Percentiles rank a stretch among this genome's conserved stretches.
Conservation (phyloP, 2,888 invertebrate species). For the Euplexia lucipara region DNA sequence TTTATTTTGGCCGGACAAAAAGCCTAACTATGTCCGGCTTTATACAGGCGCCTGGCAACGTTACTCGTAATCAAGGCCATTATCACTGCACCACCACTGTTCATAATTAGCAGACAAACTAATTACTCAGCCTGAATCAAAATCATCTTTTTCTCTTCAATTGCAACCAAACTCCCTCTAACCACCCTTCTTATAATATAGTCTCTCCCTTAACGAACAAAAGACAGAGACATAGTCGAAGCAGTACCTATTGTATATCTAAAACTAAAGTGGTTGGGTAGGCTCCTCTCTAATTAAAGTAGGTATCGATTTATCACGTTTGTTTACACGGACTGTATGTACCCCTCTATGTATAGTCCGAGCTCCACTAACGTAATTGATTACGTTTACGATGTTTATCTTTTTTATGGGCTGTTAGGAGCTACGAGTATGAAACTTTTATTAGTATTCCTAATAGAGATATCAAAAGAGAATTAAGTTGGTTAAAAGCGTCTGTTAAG, state of each 20-base stretch:
- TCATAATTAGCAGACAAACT: too few relatives aligned
- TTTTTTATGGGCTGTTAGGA: background rate
- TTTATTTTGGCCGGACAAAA: too few relatives aligned
- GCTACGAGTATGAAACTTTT: too few relatives aligned
- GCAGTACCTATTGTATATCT: background rate
- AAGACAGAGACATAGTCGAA: background rate
- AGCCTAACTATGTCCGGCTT: too few relatives aligned
- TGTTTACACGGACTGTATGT: background rate
- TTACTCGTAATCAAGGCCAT: too few relatives aligned
- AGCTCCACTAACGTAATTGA: slow-evolving; percentile 3
- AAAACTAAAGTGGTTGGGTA: slow-evolving; percentile 4
- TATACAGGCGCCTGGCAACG: too few relatives aligned
- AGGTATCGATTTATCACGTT: background rate
- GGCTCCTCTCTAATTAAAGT: background rate
- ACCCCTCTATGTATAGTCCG: background rate
- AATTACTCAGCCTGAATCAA: too few relatives aligned
- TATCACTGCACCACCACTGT: too few relatives aligned
- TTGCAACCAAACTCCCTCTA: background rate
- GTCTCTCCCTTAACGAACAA: background rate
- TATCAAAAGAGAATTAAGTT: background rate
- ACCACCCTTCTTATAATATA: too few relatives aligned
- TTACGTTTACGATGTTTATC: slow-evolving; percentile 12
- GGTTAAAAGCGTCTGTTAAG: too few relatives aligned
- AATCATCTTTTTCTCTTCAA: too few relatives aligned
- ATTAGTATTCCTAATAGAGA: slow-evolving; percentile 5